Base-by-base conservation (phyloP, 64 coral and sea anemone species). In the Astreopora myriophthalma region DNA sequence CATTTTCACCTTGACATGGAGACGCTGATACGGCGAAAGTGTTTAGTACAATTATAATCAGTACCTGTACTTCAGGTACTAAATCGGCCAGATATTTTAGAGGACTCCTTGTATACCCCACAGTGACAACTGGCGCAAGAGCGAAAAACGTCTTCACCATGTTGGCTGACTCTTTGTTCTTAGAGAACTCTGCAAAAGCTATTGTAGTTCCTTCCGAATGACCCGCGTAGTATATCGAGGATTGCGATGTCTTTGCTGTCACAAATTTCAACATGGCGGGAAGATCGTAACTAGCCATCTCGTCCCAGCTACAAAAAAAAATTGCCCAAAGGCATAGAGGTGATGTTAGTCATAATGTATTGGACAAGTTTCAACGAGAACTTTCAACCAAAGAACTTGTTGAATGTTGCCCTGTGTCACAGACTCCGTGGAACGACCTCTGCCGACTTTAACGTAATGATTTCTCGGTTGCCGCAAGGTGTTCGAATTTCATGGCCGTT, bases 181-280 rank as follows among this genome's bases (percentile, higher is more conserved):
- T 73, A 1, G 86, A 92, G 29, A 96, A 89, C 70, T 73, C 95
- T 34, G 87, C 80, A 74, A 96, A 96, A 39, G 74, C 91, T 5
- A 91, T 96, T 80, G 86, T 48, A 0, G 95, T 94, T 44, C 95
- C 95, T 87, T 96, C 91, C 3, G 95, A 96, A 71, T 96, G 95
- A 9, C 91, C 95, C 0, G 39, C 51, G 44, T 96, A 96, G 51
- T 90, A 90, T 28, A 96, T 24, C 14, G 80, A 76, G 0, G 91
- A 22, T 42, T 96, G 95, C 55, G 79, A 83, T 66, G 91, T 96
- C 51, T 75, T 89, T 1, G 49, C 52, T 10, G 62, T 77, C 8
- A 94, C 95, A 89, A 86, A 90, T 20, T 96, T 64, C 33, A 96
- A 86, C 95, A 96, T 94, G 26, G 95, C 95, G 85, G 95, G 95